Evolutionary conservation across 2,113 vertebrate genomes (phyloP).

Genomic region (Corythornis vintsioides): DNA sequence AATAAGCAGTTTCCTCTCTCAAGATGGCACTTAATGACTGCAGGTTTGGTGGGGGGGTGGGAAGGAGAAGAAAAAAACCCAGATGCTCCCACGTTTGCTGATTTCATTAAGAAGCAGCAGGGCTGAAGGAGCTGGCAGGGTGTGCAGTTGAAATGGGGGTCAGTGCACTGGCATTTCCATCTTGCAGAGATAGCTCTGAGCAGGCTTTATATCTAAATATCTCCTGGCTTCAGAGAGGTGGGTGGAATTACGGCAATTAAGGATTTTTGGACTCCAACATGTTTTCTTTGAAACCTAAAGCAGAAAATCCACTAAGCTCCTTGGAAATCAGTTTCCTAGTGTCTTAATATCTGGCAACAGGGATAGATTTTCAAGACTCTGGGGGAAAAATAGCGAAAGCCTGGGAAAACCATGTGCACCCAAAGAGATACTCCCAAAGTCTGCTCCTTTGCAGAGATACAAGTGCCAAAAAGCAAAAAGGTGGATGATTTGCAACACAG

Average conservation of each 20-base stretch:
- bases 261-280: neutral
- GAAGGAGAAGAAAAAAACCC: neutral
- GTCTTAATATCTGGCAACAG: neutral
- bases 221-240: neutral
- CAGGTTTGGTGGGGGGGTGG: neutral
- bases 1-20: slow-evolving; percentile 63
- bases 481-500: neutral
- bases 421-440: neutral
- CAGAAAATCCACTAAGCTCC: neutral
- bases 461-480: neutral
- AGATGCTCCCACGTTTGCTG: neutral
- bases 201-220: neutral
- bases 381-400: neutral
- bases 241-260: neutral
- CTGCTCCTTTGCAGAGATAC: neutral
- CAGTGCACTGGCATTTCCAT: neutral
- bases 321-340: neutral
- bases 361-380: neutral
- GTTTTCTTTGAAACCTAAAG: neutral
- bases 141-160: neutral
- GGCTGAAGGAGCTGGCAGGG: neutral
- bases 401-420: neutral
- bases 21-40: slow-evolving; percentile 25
- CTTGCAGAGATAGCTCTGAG: neutral
- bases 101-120: neutral